Percentiles rank a stretch among this genome's conserved stretches.
Evolutionary conservation across 2,888 invertebrate genomes (phyloP).

Genomic region (Nebria brevicollis): DNA sequence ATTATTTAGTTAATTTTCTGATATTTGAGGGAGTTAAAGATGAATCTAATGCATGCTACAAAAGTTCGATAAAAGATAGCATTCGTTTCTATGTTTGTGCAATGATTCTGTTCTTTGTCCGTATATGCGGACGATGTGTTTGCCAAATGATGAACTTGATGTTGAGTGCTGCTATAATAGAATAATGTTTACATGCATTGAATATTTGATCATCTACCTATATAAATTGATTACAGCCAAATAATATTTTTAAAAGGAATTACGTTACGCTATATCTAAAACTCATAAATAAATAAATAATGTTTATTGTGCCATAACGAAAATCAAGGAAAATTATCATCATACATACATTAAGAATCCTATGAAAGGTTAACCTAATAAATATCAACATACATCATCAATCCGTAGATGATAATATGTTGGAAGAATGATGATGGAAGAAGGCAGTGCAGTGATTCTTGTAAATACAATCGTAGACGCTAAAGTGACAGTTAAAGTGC

Average conservation of each 20-base stretch:
- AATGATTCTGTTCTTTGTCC: neutral
- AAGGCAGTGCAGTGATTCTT: slow-evolving; percentile 33
- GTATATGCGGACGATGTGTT: too few species aligned
- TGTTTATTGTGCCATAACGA: neutral
- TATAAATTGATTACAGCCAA: neutral
- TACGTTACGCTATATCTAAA: too few species aligned
- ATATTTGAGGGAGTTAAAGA: too few species aligned
- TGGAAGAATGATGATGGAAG: neutral
- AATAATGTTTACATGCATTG: neutral
- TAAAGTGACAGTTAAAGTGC: slow-evolving; percentile 51
- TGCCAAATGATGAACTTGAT: neutral
- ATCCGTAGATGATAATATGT: neutral
- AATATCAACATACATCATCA: neutral
- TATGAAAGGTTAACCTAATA: neutral
- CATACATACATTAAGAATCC: too few species aligned
- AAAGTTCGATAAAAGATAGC: too few species aligned
- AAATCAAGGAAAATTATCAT: neutral
- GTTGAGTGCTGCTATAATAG: neutral
- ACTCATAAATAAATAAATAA: too few species aligned
- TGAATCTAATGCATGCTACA: too few species aligned
- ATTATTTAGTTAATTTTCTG: too few species aligned
- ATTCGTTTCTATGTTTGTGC: neutral
- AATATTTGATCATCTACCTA: neutral
- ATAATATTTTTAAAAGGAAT: too few species aligned
- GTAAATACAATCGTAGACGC: slow-evolving; percentile 48